Conservation (phyloP, 2,797 vertebrate species). For the Varecia variegata region DNA sequence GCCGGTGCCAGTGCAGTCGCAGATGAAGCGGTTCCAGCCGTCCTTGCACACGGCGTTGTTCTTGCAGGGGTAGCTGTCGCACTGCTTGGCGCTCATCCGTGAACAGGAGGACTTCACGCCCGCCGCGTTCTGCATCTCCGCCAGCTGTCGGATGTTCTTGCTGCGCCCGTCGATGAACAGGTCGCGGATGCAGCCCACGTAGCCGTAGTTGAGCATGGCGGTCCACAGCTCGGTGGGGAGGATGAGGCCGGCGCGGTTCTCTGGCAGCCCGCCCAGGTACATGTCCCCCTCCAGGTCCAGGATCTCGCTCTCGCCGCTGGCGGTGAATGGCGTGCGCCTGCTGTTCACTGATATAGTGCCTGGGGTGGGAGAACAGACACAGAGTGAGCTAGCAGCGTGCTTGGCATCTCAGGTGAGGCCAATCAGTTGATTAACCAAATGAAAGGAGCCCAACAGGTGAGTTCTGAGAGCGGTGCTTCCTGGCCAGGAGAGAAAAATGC, state of each 20-base stretch:
- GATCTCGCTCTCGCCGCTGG: slow-evolving; percentile 98
- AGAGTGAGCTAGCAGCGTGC: not conserved
- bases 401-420: not conserved
- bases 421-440: not conserved
- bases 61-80: slow-evolving; percentile 97
- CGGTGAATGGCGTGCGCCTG: slow-evolving; percentile 95
- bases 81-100: slow-evolving; percentile 93
- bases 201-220: slow-evolving; percentile 98
- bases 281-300: slow-evolving; percentile 98
- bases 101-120: slow-evolving; percentile 98
- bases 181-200: slow-evolving; percentile 97
- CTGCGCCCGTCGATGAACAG: slow-evolving; percentile 97
- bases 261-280: slow-evolving; percentile 96
- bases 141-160: slow-evolving; percentile 98
- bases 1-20: slow-evolving; percentile 97
- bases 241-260: slow-evolving; percentile 94
- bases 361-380: slow-evolving; percentile 69
- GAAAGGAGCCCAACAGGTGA: not conserved
- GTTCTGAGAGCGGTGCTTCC: not conserved
- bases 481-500: not conserved
- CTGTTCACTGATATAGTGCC: slow-evolving; percentile 99
- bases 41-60: slow-evolving; percentile 96
- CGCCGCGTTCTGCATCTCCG: slow-evolving; percentile 94
- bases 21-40: slow-evolving; percentile 99
- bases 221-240: slow-evolving; percentile 99